Percentiles rank a stretch among this genome's conserved stretches.
Conservation (phyloP, 2,888 invertebrate species). For the Nebria brevicollis region DNA sequence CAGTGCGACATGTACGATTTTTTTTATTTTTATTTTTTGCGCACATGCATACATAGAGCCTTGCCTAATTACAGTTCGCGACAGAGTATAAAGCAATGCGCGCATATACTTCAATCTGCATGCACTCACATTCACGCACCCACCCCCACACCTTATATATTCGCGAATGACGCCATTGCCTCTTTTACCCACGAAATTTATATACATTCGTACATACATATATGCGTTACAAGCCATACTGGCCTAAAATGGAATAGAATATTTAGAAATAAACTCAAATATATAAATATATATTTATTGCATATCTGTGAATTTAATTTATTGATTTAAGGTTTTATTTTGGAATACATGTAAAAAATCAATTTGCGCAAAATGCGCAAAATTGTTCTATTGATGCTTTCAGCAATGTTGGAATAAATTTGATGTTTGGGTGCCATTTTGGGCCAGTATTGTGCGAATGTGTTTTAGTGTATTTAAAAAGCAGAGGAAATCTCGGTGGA, state of each 20-base stretch:
- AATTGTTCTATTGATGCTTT: too few relatives aligned
- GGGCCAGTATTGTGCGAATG: not conserved
- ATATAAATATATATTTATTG: too few relatives aligned
- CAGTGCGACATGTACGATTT: not conserved
- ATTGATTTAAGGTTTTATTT: too few relatives aligned
- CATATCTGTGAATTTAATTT: too few relatives aligned
- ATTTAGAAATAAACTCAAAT: too few relatives aligned
- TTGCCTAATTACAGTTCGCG: conserved; percentile 20
- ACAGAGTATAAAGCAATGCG: conserved; percentile 16
- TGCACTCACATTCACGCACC: conserved; percentile 14
- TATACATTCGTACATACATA: not conserved
- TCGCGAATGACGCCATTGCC: conserved; percentile 3
- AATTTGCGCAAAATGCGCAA: too few relatives aligned
- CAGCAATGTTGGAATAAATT: too few relatives aligned
- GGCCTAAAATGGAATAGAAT: too few relatives aligned
- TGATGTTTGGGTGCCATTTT: not conserved
- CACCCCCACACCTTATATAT: not conserved
- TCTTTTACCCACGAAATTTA: not conserved
- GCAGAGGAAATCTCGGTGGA: conserved; percentile 44
- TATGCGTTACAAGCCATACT: not conserved
- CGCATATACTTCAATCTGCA: conserved; percentile 16
- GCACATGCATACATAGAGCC: not conserved
- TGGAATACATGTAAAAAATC: too few relatives aligned
- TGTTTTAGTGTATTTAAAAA: conserved; percentile 40
- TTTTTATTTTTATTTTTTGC: not conserved